phyloP scores from a whole-genome alignment of 2,113 vertebrate genomes.

The Papio anubis region DNA sequence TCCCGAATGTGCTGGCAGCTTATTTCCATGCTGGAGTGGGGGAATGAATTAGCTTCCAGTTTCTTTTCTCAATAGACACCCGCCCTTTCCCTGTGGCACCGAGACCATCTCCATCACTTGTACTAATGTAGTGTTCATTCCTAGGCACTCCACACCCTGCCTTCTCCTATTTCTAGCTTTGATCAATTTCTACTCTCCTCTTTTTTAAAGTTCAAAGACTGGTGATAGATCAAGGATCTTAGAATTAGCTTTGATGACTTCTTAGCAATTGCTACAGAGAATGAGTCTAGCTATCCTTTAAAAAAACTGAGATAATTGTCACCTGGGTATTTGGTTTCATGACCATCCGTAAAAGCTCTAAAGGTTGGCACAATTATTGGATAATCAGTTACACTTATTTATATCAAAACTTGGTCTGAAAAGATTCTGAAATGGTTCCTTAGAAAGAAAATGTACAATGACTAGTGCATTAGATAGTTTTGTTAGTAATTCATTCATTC shows the following conservation, averaged over 20 bases:
- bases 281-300: no score
- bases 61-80: background rate
- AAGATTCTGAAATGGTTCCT: background rate
- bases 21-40: background rate
- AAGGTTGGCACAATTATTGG: background rate
- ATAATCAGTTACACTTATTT: background rate
- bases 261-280: background rate
- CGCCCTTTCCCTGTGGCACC: no score
- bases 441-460: background rate
- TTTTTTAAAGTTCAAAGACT: background rate
- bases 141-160: accelerated
- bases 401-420: background rate
- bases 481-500: background rate
- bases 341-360: background rate
- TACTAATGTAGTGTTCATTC: accelerated
- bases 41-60: no score
- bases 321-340: background rate
- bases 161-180: background rate
- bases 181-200: background rate
- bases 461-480: background rate
- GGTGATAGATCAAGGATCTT: background rate
- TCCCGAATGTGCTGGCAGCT: accelerated
- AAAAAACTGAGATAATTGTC: background rate
- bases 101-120: accelerated
- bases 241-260: background rate